Evolutionary conservation across 23 tunicate species (phyloP).

Genomic region (Clavelina lepadiformis): DNA sequence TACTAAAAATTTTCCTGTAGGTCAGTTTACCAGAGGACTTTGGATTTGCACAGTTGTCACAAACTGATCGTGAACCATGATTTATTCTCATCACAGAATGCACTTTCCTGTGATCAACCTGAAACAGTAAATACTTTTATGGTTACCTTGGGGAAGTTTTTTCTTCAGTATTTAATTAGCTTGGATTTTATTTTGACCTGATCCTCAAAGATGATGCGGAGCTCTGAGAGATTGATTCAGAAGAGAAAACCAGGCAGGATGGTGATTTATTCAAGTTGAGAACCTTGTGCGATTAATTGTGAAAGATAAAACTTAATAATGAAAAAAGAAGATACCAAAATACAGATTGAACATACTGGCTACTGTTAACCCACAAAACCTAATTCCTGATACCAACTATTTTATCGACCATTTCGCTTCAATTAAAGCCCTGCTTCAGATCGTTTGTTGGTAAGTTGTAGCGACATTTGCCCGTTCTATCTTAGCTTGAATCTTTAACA

Average conservation of each 20-base stretch:
- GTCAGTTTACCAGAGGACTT: slow-evolving; percentile 59
- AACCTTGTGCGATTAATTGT: slow-evolving; percentile 25
- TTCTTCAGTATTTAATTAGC: neutral
- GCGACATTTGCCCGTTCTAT: neutral
- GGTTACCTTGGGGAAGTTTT: neutral
- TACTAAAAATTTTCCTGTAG: too few species aligned
- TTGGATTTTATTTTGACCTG: slow-evolving; percentile 1
- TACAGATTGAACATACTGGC: slow-evolving; percentile 22
- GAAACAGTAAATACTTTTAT: neutral
- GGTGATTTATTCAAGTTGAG: slow-evolving; percentile 18
- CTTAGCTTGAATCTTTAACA: neutral
- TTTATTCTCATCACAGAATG: slow-evolving; percentile 17
- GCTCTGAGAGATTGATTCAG: too few species aligned
- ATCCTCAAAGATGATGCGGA: slow-evolving; percentile 1
- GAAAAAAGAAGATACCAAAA: slow-evolving; percentile 58
- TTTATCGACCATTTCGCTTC: slow-evolving; percentile 67
- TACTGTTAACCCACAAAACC: slow-evolving; percentile 49
- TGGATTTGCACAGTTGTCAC: slow-evolving; percentile 62
- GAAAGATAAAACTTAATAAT: slow-evolving; percentile 39
- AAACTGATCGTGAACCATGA: slow-evolving; percentile 19
- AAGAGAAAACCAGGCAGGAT: slow-evolving; percentile 3
- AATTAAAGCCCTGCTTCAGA: slow-evolving; percentile 24
- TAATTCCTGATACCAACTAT: slow-evolving; percentile 87
- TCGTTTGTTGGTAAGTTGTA: slow-evolving; percentile 63
- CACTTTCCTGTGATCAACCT: slow-evolving; percentile 6